Conservation (phyloP, 2,113 vertebrate species). For the Catharus bicknelli region DNA sequence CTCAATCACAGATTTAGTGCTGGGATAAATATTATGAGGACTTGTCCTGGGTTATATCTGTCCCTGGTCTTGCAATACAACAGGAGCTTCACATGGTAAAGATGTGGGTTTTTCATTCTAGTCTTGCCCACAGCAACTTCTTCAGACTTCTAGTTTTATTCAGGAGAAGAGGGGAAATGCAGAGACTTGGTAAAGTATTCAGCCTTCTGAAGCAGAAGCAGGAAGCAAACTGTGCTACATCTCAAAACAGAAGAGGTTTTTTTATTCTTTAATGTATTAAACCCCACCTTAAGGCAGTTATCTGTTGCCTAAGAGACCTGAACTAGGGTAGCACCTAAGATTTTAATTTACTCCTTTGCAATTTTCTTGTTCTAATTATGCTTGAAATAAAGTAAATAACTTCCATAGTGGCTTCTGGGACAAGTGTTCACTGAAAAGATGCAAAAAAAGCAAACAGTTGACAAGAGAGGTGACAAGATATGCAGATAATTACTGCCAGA, state of each 20-base stretch:
- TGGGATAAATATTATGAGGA: background rate
- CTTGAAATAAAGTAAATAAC: constrained; percentile 47
- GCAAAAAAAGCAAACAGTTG: background rate
- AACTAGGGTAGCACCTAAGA: background rate
- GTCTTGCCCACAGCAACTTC: background rate
- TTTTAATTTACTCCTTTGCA: constrained; percentile 18
- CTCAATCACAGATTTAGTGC: background rate
- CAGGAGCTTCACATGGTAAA: background rate
- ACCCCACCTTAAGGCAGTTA: background rate
- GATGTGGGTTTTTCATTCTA: background rate
- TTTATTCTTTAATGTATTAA: constrained; percentile 5
- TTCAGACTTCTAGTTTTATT: background rate
- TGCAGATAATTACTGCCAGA: constrained; percentile 22
- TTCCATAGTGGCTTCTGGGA: background rate
- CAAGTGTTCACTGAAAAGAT: constrained; percentile 44
- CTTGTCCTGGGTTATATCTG: background rate
- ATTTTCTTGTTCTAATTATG: constrained; percentile 47
- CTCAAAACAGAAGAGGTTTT: background rate
- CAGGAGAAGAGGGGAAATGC: background rate
- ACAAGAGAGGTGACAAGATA: background rate
- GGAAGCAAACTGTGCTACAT: background rate
- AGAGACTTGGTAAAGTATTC: background rate
- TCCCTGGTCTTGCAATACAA: background rate
- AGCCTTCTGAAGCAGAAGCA: background rate
- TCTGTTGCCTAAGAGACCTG: background rate